Percentiles rank a stretch among this genome's conserved stretches.
These are phyloP conservation scores for Calyptomena viridis DNA, from an alignment of 2,113 vertebrate genomes.

Conservation along the genomic window DNA sequence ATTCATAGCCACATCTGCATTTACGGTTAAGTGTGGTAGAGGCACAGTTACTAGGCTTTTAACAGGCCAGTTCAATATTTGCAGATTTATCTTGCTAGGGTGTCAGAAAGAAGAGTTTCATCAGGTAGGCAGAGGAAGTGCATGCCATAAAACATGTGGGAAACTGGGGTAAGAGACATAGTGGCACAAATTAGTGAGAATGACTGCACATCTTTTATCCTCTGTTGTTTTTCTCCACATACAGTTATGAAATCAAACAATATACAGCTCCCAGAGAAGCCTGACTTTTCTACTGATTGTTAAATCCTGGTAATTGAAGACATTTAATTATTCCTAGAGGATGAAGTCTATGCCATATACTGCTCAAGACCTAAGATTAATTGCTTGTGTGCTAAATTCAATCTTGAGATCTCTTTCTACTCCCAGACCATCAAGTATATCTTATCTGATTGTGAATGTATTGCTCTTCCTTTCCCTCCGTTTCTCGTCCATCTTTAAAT, in stretches of 20 bases:
- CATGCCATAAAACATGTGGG: background rate
- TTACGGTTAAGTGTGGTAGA: background rate
- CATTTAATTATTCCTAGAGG: background rate
- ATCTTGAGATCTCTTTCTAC: background rate
- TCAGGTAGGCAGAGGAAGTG: background rate
- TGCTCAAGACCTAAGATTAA: background rate
- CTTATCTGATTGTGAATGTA: background rate
- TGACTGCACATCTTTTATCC: background rate
- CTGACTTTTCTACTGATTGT: background rate
- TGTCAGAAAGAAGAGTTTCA: background rate
- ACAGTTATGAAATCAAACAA: background rate
- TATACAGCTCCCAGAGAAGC: background rate
- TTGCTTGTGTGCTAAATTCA: fast-evolving
- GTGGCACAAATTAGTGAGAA: background rate
- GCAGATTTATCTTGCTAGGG: background rate
- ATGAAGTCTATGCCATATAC: background rate
- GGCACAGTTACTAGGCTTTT: background rate
- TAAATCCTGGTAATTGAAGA: background rate
- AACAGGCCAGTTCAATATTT: background rate
- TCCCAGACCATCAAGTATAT: background rate
- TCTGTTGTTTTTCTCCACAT: background rate
- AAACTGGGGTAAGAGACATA: background rate
- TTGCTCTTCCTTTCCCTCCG: background rate
- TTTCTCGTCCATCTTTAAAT: background rate
- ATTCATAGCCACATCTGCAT: background rate